Conservation (phyloP, 2,888 invertebrate genomes). For the Gnatocerus cornutus region DNA sequence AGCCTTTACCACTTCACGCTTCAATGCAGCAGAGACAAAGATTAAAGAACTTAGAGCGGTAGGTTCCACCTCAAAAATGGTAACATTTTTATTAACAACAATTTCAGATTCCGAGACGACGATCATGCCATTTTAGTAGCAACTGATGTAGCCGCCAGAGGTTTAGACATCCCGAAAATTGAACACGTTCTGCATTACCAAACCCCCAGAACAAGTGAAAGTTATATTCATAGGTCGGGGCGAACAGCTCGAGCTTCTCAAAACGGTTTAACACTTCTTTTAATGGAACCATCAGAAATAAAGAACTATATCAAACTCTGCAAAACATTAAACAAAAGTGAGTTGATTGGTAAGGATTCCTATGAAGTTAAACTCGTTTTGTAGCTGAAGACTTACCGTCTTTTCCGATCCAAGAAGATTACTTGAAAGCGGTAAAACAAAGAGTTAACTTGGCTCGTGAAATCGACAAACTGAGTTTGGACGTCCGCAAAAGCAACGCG, state of each 20-base stretch:
- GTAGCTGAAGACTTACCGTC: constrained; percentile 86
- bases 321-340: constrained; percentile 88
- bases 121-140: constrained; percentile 86
- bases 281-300: constrained; percentile 92
- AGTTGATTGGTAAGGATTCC: constrained; percentile 51
- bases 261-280: constrained; percentile 91
- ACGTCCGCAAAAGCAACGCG: constrained; percentile 76
- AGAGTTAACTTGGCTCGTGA: constrained; percentile 85
- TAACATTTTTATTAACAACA: constrained; percentile 11
- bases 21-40: constrained; percentile 96
- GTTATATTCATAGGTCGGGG: constrained; percentile 97
- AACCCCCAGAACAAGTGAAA: constrained; percentile 95
- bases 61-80: constrained; percentile 18
- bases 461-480: constrained; percentile 85
- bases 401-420: constrained; percentile 83
- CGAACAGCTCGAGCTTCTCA: constrained; percentile 93
- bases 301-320: constrained; percentile 86
- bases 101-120: constrained; percentile 79
- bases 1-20: constrained; percentile 86
- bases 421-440: constrained; percentile 79
- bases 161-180: constrained; percentile 94
- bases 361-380: constrained; percentile 50
- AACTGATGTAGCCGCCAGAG: constrained; percentile 98
- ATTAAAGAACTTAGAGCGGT: constrained; percentile 93
- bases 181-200: constrained; percentile 97